Evolutionary conservation across 2,797 vertebrate genomes (phyloP), one percentile per base, ranked within the genome.

Genomic region (Leptatherina wallacei): DNA sequence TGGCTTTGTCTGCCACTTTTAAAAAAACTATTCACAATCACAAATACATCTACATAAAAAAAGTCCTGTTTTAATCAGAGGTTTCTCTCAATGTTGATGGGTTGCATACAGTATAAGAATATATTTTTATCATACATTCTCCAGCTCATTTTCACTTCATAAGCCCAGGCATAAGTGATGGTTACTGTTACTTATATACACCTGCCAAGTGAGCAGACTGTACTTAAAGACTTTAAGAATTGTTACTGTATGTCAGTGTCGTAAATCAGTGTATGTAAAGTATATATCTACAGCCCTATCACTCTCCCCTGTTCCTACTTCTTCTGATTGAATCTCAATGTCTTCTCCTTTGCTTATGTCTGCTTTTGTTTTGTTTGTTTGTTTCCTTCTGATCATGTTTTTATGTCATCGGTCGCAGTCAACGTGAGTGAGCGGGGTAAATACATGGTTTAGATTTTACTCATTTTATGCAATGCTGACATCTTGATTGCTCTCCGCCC

Each of bases 371-470:
- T 89, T 92, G 81, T 92, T 91, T 86, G 88, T 96, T 96, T 96
- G 91, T 94, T 90, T 94, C 95, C 95, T 90, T 96, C 94, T 92
- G 88, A 88, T 94, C 91, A 94, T 93, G 91, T 94, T 93, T 94
- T 93, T 86, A 94, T 93, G 89, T 93, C 94, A 93, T 95, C 93
- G 94, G 93, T 95, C 83, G 94, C 96, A 99, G 98, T 99, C 95
- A 99, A 99, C 96, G 96, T 99, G 94, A 98, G 98, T 94, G 98
- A 99, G 94, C 96, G 96, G 94, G 98, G 98, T 99, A 98, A 96
- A 98, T 99, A 95, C 94, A 94, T 75, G 92, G 94, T 93, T 95
- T 91, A 93, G 94, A 95, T 95, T 94, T 90, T 95, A 89, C 89
- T 94, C 89, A 91, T 93, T 89, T 78, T 90, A 70, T 91, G 90